Conservation (phyloP, 64 coral and sea anemone species). For the Montipora cactus region DNA sequence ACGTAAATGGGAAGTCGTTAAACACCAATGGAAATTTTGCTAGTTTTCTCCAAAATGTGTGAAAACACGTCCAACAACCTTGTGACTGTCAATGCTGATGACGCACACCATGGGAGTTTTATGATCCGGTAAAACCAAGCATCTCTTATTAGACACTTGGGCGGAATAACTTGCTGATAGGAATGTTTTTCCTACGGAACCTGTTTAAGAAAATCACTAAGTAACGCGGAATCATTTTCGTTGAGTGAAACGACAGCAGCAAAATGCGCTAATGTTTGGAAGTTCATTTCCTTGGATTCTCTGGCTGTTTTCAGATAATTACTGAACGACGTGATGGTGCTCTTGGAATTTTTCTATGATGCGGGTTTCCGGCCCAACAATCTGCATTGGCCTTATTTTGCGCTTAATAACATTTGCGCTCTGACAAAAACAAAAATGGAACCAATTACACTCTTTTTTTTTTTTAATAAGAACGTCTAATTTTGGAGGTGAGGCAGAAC, state of each 20-base stretch:
- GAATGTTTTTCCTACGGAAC: background rate
- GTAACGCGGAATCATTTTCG: background rate
- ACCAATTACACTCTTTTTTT: too few species aligned
- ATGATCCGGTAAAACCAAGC: background rate
- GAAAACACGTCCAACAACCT: background rate
- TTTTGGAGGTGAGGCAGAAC: too few species aligned
- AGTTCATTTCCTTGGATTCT: background rate
- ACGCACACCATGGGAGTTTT: background rate
- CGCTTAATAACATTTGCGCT: too few species aligned
- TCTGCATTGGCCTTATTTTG: too few species aligned
- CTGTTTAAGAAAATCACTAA: background rate
- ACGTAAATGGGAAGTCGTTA: conserved; percentile 38
- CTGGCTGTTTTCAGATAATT: background rate
- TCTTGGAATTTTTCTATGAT: too few species aligned
- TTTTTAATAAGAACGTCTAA: too few species aligned
- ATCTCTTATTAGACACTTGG: background rate
- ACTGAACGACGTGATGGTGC: background rate
- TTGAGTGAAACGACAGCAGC: conserved; percentile 11
- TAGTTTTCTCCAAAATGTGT: background rate
- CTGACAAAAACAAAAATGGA: too few species aligned
- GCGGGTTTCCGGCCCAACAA: too few species aligned
- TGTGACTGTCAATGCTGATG: background rate
- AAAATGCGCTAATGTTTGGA: too few species aligned
- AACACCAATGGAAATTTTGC: background rate
- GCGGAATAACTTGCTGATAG: background rate